Evolutionary conservation across 2,888 invertebrate genomes (phyloP), one percentile per base, ranked within the genome.

Genomic region (Ophion costatus): DNA sequence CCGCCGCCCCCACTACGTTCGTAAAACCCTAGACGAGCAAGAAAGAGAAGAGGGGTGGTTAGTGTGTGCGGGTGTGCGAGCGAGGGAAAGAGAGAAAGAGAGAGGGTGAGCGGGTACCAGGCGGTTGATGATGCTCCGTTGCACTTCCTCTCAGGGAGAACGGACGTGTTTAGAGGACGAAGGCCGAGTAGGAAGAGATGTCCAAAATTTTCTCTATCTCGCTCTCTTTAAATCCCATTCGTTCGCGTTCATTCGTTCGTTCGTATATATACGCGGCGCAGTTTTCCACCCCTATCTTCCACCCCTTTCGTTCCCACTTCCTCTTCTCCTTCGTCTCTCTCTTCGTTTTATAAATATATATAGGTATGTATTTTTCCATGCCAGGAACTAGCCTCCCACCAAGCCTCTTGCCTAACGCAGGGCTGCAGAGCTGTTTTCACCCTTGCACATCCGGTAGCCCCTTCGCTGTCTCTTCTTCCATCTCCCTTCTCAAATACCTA

Each of bases 151-250:
- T 63, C 67, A 70, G 82, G 64, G 59, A 45, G 45, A 66, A 38
- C 59, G 75, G 75, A 70, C 80, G 64, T 67, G 77, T 71, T 84
- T 82, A 45, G 45, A 83, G 79, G 66, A 85, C 24, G 29, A 74
- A 59, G 75, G 69, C 82, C 67, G 73, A 71, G 57, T 64, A 61
- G 56, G 66, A 74, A 80, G 86, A 82, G 86, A 89, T 88, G 89
- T 90, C 91, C 92, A 91, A 93, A 80, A 93, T 93, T 93, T 93
- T 93, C 93, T 93, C 92, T 90, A 87, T 91, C 92, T 91, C 89
- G 90, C 91, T 92, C 93, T 93, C 92, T 93, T 93, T 92, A 91
- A 91, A 91, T 91, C 91, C 90, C 88, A 90, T 91, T 91, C 92
- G 91, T 91, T 90, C 91, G 11, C 45, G 91, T 91, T 91, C 88